Conservation (phyloP, 2,113 vertebrate species). For the Colius striatus region DNA sequence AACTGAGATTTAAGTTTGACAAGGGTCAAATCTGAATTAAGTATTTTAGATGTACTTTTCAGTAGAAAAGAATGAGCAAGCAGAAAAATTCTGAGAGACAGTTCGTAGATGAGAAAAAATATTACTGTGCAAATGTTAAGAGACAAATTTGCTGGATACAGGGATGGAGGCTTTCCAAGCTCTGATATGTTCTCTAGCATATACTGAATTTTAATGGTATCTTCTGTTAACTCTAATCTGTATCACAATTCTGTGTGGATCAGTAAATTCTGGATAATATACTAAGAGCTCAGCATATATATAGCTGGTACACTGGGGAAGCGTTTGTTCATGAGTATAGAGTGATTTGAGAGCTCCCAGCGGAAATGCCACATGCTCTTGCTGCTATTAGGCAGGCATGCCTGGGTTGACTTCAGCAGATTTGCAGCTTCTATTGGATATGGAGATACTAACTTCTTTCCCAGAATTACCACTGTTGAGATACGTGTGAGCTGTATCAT, state of each 20-base stretch:
- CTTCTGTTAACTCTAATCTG: not conserved
- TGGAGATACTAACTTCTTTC: not conserved
- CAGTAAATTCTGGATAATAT: not conserved
- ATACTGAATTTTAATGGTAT: not conserved
- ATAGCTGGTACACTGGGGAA: not conserved
- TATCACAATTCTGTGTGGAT: not conserved
- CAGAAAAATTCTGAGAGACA: not conserved
- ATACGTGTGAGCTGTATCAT: not conserved
- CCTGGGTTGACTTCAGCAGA: not conserved
- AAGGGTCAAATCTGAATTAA: not conserved
- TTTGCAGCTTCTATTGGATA: not conserved
- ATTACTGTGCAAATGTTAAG: not conserved
- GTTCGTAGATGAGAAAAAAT: not conserved
- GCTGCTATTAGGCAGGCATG: not conserved
- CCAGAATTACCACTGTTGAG: not conserved
- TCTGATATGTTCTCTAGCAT: not conserved
- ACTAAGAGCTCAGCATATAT: not conserved
- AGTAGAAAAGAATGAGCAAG: not conserved
- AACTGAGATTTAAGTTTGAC: conserved; percentile 1
- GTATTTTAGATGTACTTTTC: not conserved
- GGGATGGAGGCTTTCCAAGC: not conserved
- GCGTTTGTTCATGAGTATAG: not conserved
- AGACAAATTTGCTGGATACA: not conserved
- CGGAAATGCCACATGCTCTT: not conserved
- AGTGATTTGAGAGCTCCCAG: not conserved